A percentile compares a stretch with the other conserved stretches of the same genome.
Evolutionary conservation across 2,113 vertebrate species (phyloP).

Genomic region (Ibidorhyncha struthersii): DNA sequence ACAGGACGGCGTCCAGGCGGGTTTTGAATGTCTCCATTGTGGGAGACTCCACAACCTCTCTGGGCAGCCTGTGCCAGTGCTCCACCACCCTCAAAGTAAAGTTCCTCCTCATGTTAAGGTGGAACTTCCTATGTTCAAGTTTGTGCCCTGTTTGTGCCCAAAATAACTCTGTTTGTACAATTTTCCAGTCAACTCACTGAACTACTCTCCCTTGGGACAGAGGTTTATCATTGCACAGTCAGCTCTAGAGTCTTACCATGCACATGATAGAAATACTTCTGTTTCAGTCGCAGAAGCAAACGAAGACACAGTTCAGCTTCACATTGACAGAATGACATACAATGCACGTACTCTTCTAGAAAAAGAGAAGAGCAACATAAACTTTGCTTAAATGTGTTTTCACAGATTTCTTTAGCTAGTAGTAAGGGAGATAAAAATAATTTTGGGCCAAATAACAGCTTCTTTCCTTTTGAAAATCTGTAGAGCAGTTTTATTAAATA

Average conservation of each 20-base stretch:
- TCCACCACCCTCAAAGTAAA: too few species aligned
- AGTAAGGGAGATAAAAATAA: not conserved
- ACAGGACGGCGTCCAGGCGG: too few species aligned
- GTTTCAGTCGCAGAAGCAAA: not conserved
- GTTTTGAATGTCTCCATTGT: too few species aligned
- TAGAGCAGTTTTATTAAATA: not conserved
- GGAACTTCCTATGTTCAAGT: too few species aligned
- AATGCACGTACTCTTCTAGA: not conserved
- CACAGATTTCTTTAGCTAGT: not conserved
- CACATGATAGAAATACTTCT: not conserved
- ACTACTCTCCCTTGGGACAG: not conserved
- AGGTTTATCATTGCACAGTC: not conserved
- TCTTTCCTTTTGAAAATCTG: not conserved
- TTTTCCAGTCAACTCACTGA: not conserved
- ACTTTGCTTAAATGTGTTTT: not conserved
- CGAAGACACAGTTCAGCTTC: not conserved
- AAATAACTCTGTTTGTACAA: not conserved
- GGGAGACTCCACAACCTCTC: too few species aligned
- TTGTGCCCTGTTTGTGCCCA: too few species aligned
- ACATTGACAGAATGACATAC: not conserved
- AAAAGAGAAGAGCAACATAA: not conserved
- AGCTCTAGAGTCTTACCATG: not conserved
- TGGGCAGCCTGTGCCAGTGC: too few species aligned
- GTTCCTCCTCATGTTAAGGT: too few species aligned
- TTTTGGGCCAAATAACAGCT: not conserved